These are phyloP conservation scores for Tyto alba DNA, from an alignment of 2,113 vertebrate species.

Conservation along the genomic window DNA sequence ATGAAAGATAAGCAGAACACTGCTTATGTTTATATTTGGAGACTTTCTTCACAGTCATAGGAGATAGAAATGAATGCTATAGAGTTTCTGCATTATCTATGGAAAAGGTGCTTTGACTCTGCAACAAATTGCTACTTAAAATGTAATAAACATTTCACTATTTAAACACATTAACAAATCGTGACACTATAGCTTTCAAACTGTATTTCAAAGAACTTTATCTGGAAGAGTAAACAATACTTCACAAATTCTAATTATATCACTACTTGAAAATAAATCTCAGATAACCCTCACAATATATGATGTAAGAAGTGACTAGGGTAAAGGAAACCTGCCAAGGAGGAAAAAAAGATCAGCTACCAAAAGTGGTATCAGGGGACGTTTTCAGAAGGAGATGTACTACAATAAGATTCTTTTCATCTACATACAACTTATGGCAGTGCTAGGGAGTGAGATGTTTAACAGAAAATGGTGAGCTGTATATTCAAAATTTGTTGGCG, in stretches of 20 bases:
- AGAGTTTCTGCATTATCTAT: background rate
- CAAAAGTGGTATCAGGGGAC: background rate
- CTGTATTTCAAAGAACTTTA: background rate
- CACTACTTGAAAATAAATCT: background rate
- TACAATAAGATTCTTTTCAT: background rate
- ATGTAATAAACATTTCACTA: background rate
- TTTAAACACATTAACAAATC: background rate
- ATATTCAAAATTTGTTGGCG: background rate
- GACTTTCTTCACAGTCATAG: background rate
- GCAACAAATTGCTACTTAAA: background rate
- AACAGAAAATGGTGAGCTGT: background rate
- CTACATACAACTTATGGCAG: background rate
- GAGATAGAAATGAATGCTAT: background rate
- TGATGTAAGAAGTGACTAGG: fast-evolving
- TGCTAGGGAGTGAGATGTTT: background rate
- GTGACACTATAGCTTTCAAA: background rate
- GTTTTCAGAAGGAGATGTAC: background rate
- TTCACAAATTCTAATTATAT: background rate
- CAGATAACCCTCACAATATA: background rate
- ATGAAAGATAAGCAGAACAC: background rate
- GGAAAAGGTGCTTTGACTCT: background rate
- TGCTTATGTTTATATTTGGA: background rate
- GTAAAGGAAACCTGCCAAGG: background rate
- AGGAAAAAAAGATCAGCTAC: background rate
- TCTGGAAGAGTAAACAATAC: background rate